These are phyloP conservation scores for Calosoma granatense DNA, from an alignment of 1,140 invertebrate genomes.

Conservation along the genomic window DNA sequence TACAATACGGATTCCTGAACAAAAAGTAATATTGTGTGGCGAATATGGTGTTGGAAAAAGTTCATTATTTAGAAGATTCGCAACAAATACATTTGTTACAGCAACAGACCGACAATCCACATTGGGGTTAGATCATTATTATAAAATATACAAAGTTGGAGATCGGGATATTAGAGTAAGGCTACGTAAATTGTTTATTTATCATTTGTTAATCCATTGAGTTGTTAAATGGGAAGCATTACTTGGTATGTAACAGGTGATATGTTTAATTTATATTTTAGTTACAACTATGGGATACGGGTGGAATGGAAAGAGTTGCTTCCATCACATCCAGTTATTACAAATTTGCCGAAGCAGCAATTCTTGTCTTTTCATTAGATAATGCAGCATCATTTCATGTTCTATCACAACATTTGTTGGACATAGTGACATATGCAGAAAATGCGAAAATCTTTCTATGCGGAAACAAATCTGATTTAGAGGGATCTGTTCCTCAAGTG, in stretches of 20 bases:
- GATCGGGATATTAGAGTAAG: slow-evolving; percentile 69
- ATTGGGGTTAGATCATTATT: slow-evolving; percentile 81
- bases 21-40: slow-evolving; percentile 90
- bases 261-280: no score
- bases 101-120: slow-evolving; percentile 76
- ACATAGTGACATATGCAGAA: slow-evolving; percentile 85
- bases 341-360: slow-evolving; percentile 85
- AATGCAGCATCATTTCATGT: slow-evolving; percentile 85
- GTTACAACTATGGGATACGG: slow-evolving; percentile 89
- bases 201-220: no score
- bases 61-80: slow-evolving; percentile 82
- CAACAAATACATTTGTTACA: slow-evolving; percentile 76
- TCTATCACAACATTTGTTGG: slow-evolving; percentile 80
- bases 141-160: slow-evolving; percentile 63
- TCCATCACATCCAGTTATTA: slow-evolving; percentile 91
- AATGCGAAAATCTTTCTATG: slow-evolving; percentile 90
- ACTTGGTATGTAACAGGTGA: no score
- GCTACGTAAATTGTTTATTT: no score
- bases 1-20: slow-evolving; percentile 70
- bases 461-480: slow-evolving; percentile 80
- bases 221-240: no score
- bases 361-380: slow-evolving; percentile 81
- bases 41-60: slow-evolving; percentile 94
- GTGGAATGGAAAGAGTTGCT: slow-evolving; percentile 87
- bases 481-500: slow-evolving; percentile 59